Conservation (phyloP, 2,888 invertebrate genomes). For the Acanthoscelides obtectus region DNA sequence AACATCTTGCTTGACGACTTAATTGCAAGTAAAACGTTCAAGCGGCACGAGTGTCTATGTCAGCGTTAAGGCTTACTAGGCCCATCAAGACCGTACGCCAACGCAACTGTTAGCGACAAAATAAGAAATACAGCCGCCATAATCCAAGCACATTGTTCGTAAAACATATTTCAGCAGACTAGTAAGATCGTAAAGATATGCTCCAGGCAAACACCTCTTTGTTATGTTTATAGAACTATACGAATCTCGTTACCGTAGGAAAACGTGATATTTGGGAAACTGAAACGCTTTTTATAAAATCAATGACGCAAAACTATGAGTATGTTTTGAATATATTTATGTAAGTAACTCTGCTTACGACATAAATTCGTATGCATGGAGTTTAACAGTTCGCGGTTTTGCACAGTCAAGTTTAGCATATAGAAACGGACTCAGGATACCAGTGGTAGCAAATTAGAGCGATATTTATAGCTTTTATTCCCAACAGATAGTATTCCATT, state of each 20-base stretch:
- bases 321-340: not conserved
- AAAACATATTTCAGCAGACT: not conserved
- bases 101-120: not conserved
- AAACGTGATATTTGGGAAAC: not conserved
- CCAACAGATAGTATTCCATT: no score
- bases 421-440: not conserved
- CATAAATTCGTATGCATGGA: not conserved
- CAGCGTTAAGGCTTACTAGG: no score
- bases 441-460: not conserved
- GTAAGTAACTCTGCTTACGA: not conserved
- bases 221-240: not conserved
- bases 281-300: not conserved
- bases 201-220: not conserved
- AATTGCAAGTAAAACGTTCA: no score
- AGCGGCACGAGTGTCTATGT: no score
- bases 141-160: not conserved
- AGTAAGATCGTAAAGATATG: not conserved
- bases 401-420: no score
- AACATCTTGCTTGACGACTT: no score
- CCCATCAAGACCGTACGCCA: no score
- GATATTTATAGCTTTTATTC: no score
- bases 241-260: not conserved
- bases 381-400: not conserved
- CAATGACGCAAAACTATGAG: not conserved
- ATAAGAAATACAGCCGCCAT: not conserved